Percentiles rank a stretch among this genome's conserved stretches.
phyloP scores from a whole-genome alignment of 2,888 invertebrate genomes.

The Xanthostigma xanthostigma region DNA sequence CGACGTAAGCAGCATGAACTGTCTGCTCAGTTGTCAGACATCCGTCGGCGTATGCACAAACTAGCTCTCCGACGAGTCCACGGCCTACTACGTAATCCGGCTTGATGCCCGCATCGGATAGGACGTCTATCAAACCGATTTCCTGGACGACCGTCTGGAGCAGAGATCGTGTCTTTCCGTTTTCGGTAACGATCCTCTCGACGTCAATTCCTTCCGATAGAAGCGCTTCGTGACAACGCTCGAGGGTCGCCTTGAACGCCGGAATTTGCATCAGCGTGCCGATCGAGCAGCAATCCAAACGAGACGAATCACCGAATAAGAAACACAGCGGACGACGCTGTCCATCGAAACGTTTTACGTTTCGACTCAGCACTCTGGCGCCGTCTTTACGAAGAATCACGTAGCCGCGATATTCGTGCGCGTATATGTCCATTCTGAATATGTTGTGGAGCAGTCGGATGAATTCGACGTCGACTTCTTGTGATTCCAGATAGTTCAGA shows the following conservation, averaged over 20 bases:
- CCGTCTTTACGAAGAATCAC: constrained; percentile 27
- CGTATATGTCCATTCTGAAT: constrained; percentile 26
- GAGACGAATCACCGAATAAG: constrained; percentile 61
- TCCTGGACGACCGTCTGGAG: constrained; percentile 57
- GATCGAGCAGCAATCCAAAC: constrained; percentile 58
- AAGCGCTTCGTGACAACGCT: constrained; percentile 42
- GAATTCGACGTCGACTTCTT: constrained; percentile 44
- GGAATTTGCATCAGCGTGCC: constrained; percentile 49
- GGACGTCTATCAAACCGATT: constrained; percentile 29
- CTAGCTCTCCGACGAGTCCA: constrained; percentile 82
- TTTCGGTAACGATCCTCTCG: constrained; percentile 41
- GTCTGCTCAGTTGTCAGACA: constrained; percentile 70
- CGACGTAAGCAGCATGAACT: constrained; percentile 53
- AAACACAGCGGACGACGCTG: constrained; percentile 49
- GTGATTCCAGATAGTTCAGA: constrained; percentile 44
- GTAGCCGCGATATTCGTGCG: constrained; percentile 50
- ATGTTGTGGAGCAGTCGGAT: constrained; percentile 43
- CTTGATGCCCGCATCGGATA: constrained; percentile 30
- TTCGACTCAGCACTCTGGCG: constrained; percentile 25
- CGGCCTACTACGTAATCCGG: constrained; percentile 35
- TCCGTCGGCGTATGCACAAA: constrained; percentile 83
- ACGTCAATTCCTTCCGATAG: constrained; percentile 49
- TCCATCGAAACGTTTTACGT: constrained; percentile 44
- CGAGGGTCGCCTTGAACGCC: constrained; percentile 49
- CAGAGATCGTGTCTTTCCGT: constrained; percentile 51